phyloP scores from a whole-genome alignment of 2,113 vertebrate genomes.

The Phylloscopus trochiloides region DNA sequence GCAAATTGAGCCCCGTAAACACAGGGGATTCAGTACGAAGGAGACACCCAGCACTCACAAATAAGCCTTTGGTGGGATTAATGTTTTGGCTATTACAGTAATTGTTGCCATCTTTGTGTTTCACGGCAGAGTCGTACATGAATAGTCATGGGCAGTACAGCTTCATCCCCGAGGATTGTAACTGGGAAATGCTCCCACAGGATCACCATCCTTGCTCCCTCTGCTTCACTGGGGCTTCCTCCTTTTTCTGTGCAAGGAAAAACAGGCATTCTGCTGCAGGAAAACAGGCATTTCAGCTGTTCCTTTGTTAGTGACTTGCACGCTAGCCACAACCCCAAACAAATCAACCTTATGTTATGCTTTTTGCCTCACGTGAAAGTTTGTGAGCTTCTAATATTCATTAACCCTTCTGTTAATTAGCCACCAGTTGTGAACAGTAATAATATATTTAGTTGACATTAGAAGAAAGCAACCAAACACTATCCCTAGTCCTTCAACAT shows the following conservation, averaged over 20 bases:
- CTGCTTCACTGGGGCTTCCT: background rate
- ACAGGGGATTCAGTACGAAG: background rate
- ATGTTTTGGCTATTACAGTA: background rate
- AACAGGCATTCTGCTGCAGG: background rate
- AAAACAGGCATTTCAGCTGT: background rate
- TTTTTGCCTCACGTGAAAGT: background rate
- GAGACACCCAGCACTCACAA: background rate
- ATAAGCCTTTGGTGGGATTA: background rate
- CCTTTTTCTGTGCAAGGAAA: background rate
- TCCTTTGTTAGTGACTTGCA: background rate
- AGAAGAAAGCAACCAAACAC: background rate
- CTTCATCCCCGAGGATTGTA: background rate
- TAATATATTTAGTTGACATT: background rate
- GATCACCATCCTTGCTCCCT: background rate
- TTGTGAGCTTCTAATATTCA: background rate
- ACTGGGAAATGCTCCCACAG: background rate
- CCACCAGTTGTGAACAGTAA: background rate
- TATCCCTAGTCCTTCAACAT: background rate
- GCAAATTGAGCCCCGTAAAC: conserved; percentile 62
- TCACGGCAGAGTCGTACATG: background rate
- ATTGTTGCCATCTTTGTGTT: background rate
- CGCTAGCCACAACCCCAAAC: background rate
- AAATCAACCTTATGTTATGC: background rate
- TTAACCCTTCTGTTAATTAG: background rate
- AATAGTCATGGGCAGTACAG: background rate